phyloP scores from a whole-genome alignment of 2,888 invertebrate species.

The Drosophila paranaensis region DNA sequence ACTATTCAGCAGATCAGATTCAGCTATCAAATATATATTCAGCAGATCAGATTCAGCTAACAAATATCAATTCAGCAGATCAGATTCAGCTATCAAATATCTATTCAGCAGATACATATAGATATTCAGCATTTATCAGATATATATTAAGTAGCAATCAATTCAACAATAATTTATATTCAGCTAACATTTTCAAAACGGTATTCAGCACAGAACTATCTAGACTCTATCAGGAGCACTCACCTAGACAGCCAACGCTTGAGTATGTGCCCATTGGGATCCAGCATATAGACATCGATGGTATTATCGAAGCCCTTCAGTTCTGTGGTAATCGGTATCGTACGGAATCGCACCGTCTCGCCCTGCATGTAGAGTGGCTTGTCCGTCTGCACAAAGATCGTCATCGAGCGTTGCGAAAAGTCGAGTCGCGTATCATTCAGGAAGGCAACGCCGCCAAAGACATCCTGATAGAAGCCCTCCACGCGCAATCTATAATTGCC shows the following conservation, averaged over 20 bases:
- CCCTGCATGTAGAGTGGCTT: slow-evolving; percentile 98
- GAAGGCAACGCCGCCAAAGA: slow-evolving; percentile 94
- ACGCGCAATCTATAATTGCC: slow-evolving; percentile 94
- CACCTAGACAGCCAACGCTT: slow-evolving; percentile 95
- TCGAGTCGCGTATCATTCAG: slow-evolving; percentile 93
- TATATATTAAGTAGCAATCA: too few relatives aligned
- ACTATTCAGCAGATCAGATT: too few relatives aligned
- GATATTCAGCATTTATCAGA: too few relatives aligned
- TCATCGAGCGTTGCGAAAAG: slow-evolving; percentile 96
- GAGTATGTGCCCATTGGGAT: slow-evolving; percentile 94
- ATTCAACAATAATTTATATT: too few relatives aligned
- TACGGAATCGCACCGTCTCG: slow-evolving; percentile 94
- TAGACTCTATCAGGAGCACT: slow-evolving; percentile 2
- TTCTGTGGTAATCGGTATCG: slow-evolving; percentile 96
- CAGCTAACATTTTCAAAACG: neutral
- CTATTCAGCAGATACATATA: neutral
- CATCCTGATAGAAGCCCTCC: slow-evolving; percentile 89
- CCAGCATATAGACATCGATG: slow-evolving; percentile 95
- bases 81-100: neutral
- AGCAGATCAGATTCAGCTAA: too few relatives aligned
- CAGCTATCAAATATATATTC: too few relatives aligned
- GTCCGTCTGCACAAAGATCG: slow-evolving; percentile 97
- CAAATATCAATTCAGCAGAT: too few relatives aligned
- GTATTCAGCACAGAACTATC: neutral
- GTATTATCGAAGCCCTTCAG: slow-evolving; percentile 95